phyloP scores from a whole-genome alignment of 2,113 vertebrate genomes.

The Oxyura jamaicensis region DNA sequence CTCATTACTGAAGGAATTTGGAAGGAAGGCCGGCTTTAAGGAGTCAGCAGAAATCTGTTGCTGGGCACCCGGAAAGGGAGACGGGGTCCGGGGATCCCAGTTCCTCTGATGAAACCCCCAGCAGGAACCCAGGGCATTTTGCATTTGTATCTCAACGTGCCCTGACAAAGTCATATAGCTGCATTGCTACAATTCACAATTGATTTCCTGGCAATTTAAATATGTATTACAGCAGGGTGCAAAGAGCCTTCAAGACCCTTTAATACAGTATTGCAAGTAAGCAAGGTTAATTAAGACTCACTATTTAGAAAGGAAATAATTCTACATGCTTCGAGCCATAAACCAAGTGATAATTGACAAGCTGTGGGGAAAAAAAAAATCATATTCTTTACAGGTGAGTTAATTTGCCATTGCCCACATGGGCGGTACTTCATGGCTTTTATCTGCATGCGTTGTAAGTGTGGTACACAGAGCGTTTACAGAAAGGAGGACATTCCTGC shows the following conservation, averaged over 20 bases:
- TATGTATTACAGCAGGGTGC: background rate
- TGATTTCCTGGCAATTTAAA: background rate
- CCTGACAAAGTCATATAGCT: background rate
- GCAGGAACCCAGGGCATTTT: background rate
- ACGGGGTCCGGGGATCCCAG: background rate
- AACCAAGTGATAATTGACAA: background rate
- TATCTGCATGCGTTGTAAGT: background rate
- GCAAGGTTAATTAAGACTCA: background rate
- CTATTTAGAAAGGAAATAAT: background rate
- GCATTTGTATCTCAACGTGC: background rate
- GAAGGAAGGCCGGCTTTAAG: background rate
- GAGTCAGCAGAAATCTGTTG: background rate
- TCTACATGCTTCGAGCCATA: background rate
- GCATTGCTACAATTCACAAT: background rate
- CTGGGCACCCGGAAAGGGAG: background rate
- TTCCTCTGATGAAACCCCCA: background rate
- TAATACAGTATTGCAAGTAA: background rate
- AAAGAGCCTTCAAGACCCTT: background rate
- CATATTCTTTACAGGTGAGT: background rate
- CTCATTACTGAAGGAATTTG: conserved; percentile 17
- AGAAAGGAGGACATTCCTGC: background rate
- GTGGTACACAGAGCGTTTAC: background rate
- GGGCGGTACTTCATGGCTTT: background rate
- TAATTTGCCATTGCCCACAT: background rate
- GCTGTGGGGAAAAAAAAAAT: background rate